phyloP scores from a whole-genome alignment of 2,888 invertebrate species.

The Galeopsomyia nigrocyanea region DNA sequence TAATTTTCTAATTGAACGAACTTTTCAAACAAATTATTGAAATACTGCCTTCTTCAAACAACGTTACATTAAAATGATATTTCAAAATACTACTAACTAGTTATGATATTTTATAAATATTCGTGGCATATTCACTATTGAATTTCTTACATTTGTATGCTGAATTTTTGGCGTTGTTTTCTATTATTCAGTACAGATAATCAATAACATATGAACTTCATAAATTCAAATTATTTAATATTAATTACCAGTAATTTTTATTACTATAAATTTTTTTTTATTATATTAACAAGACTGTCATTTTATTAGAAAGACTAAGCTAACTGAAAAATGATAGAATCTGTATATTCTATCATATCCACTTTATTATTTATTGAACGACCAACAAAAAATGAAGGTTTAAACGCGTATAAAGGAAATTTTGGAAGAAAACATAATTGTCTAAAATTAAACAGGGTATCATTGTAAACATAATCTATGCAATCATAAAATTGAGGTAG shows the following conservation, averaged over 20 bases:
- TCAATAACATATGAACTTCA: no score
- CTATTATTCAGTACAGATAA: no score
- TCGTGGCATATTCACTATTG: no score
- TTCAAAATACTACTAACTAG: no score
- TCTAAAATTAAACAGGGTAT: slow-evolving; percentile 31
- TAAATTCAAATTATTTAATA: slow-evolving; percentile 7
- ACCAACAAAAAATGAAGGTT: slow-evolving; percentile 20
- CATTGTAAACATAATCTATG: no score
- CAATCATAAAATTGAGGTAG: no score
- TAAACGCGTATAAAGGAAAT: slow-evolving; percentile 19
- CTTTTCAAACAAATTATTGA: slow-evolving; percentile 14
- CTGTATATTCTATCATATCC: slow-evolving; percentile 13
- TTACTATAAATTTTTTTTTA: slow-evolving; percentile 6
- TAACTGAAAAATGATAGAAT: background rate
- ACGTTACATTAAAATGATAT: background rate
- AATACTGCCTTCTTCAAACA: slow-evolving; percentile 24
- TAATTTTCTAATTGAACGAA: slow-evolving; percentile 10
- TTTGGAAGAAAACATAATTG: slow-evolving; percentile 21
- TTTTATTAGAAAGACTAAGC: slow-evolving; percentile 26
- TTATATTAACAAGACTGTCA: slow-evolving; percentile 22
- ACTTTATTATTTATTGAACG: slow-evolving; percentile 22
- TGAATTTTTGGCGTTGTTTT: no score
- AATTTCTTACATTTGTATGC: no score
- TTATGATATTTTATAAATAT: no score
- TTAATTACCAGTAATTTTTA: slow-evolving; percentile 11